Percentiles rank a stretch among this genome's conserved stretches.
Conservation (phyloP, 1,140 invertebrate genomes). For the Batillaria attramentaria region DNA sequence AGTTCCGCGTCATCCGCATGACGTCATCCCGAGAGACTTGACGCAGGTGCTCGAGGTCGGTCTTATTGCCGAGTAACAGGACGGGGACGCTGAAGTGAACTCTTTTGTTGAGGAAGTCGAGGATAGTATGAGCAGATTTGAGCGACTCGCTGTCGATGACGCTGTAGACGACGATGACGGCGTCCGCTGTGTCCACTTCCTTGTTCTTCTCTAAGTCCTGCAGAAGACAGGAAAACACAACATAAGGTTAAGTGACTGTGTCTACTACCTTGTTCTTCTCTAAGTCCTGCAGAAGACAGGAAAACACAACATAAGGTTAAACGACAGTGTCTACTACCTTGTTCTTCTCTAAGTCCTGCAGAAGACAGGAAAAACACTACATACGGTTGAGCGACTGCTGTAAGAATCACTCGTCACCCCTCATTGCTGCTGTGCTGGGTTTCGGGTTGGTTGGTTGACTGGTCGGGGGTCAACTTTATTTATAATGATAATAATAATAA, state of each 20-base stretch:
- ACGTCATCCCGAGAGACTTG: slow-evolving; percentile 84
- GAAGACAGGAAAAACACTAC: not conserved
- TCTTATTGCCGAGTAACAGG: slow-evolving; percentile 84
- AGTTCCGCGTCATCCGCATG: slow-evolving; percentile 81
- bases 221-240: not conserved
- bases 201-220: slow-evolving; percentile 17
- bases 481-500: no score
- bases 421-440: no score
- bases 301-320: no score
- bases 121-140: not conserved
- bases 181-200: no score
- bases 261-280: no score
- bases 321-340: no score
- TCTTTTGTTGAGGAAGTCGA: slow-evolving; percentile 30
- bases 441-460: no score
- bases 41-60: slow-evolving; percentile 85
- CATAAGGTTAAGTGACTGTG: no score
- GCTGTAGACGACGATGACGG: slow-evolving; percentile 41
- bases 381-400: no score
- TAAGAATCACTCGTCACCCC: no score
- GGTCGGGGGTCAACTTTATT: no score
- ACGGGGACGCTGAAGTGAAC: slow-evolving; percentile 70
- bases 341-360: not conserved
- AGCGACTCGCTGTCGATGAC: slow-evolving; percentile 27
- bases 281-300: not conserved